Percentiles rank a stretch among this genome's conserved stretches.
Evolutionary conservation across 2,113 vertebrate species (phyloP).

Genomic region (Neomonachus schauinslandi): DNA sequence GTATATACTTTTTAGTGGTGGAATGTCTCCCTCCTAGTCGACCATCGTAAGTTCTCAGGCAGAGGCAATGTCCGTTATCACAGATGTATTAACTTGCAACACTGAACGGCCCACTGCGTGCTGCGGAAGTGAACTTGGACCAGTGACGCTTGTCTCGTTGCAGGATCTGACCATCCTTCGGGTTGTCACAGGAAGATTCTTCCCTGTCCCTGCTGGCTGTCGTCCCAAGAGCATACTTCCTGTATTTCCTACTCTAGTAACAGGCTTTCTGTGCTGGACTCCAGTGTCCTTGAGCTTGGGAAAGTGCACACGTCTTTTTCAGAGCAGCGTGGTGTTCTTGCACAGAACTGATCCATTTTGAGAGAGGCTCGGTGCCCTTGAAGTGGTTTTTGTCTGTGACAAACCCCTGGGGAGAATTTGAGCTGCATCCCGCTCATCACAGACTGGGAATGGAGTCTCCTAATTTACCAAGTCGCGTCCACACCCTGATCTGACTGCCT

Average conservation of each 20-base stretch:
- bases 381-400: constrained; percentile 88
- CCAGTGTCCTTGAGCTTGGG: constrained; percentile 88
- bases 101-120: constrained; percentile 90
- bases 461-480: constrained; percentile 93
- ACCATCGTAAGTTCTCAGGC: neutral
- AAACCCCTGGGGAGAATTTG: constrained; percentile 85
- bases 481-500: constrained; percentile 92
- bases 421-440: constrained; percentile 85
- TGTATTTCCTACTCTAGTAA: constrained; percentile 96
- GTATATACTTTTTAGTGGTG: no score
- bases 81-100: constrained; percentile 83
- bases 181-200: constrained; percentile 90
- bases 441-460: constrained; percentile 91
- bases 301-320: constrained; percentile 88
- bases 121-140: constrained; percentile 95
- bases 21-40: no score
- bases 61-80: neutral
- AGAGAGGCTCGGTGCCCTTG: constrained; percentile 85
- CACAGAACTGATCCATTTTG: constrained; percentile 87
- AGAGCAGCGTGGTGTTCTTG: constrained; percentile 89
- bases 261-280: constrained; percentile 91
- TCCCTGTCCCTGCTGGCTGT: constrained; percentile 90
- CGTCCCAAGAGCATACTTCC: constrained; percentile 90
- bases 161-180: constrained; percentile 91
- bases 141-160: constrained; percentile 93